phyloP scores from a whole-genome alignment of 2,797 vertebrate species.

The Fistularia tabacaria region DNA sequence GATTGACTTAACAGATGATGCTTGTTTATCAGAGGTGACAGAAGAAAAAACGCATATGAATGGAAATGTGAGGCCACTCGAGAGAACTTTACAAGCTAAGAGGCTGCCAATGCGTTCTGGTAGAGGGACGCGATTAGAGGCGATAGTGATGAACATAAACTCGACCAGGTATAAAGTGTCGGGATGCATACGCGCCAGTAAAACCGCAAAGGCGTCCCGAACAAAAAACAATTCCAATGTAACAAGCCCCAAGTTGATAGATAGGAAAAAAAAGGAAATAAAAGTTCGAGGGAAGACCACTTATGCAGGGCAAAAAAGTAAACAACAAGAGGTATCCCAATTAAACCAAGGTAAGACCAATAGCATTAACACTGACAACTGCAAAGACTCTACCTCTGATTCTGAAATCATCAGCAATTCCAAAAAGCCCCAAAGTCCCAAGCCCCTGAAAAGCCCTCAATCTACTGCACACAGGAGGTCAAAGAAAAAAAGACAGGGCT shows the following conservation, averaged over 20 bases:
- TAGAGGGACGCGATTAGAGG: constrained; percentile 69
- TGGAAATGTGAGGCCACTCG: constrained; percentile 39
- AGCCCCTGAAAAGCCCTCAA: constrained; percentile 35
- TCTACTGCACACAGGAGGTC: constrained; percentile 17
- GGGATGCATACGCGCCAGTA: constrained; percentile 45
- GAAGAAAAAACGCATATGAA: constrained; percentile 54
- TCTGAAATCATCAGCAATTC: constrained; percentile 38
- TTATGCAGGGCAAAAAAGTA: constrained; percentile 17
- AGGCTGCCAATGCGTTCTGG: constrained; percentile 66
- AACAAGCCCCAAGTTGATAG: constrained; percentile 13
- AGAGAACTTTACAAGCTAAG: constrained; percentile 54
- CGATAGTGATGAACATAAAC: constrained; percentile 77
- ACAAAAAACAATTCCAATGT: constrained; percentile 8
- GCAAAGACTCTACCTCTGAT: constrained; percentile 71
- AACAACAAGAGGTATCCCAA: constrained; percentile 31
- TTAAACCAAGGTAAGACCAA: constrained; percentile 33
- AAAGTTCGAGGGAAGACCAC: constrained; percentile 7
- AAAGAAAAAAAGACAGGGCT: constrained; percentile 13
- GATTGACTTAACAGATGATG: constrained; percentile 46
- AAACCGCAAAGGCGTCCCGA: constrained; percentile 41
- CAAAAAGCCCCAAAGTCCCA: constrained; percentile 31
- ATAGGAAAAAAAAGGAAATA: constrained; percentile 12
- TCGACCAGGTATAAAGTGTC: constrained; percentile 68
- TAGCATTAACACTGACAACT: constrained; percentile 35
- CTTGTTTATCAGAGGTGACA: constrained; percentile 18